Conservation (phyloP, 2,888 invertebrate genomes). For the Bombylius discolor region DNA sequence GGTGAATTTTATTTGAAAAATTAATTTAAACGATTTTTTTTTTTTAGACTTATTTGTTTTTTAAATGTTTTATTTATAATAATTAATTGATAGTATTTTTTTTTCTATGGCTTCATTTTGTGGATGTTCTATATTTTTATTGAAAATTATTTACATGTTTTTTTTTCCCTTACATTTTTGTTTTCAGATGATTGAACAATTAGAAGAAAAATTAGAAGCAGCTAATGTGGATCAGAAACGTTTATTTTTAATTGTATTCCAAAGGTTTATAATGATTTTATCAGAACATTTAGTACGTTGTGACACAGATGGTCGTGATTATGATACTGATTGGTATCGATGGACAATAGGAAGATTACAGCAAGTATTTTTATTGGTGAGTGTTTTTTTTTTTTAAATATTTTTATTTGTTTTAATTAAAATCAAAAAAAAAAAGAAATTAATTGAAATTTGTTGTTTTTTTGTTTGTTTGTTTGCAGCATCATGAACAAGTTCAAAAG, state of each 20-base stretch:
- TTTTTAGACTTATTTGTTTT: too few relatives aligned
- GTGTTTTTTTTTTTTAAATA: constrained; percentile 13
- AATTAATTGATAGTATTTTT: too few relatives aligned
- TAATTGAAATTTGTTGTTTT: constrained; percentile 17
- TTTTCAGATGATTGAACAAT: constrained; percentile 70
- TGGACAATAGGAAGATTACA: constrained; percentile 90
- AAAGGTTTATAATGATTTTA: constrained; percentile 94
- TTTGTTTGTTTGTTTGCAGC: constrained; percentile 47
- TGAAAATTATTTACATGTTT: too few relatives aligned
- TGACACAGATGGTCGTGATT: constrained; percentile 86
- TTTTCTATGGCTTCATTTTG: too few relatives aligned
- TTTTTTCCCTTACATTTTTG: constrained; percentile 2
- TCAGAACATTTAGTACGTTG: constrained; percentile 89
- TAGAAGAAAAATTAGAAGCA: constrained; percentile 89
- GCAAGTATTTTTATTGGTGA: constrained; percentile 85
- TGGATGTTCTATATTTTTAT: too few relatives aligned
- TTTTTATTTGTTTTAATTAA: background rate
- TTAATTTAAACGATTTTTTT: too few relatives aligned
- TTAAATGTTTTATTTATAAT: too few relatives aligned
- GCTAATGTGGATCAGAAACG: constrained; percentile 96
- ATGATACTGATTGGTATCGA: constrained; percentile 89
- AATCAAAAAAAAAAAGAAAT: background rate
- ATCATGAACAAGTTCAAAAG: constrained; percentile 94
- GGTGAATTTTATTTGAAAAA: constrained; percentile 27
- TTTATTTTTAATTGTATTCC: constrained; percentile 91